Evolutionary conservation across 2,113 vertebrate genomes (phyloP).

Genomic region (Prolemur simus): DNA sequence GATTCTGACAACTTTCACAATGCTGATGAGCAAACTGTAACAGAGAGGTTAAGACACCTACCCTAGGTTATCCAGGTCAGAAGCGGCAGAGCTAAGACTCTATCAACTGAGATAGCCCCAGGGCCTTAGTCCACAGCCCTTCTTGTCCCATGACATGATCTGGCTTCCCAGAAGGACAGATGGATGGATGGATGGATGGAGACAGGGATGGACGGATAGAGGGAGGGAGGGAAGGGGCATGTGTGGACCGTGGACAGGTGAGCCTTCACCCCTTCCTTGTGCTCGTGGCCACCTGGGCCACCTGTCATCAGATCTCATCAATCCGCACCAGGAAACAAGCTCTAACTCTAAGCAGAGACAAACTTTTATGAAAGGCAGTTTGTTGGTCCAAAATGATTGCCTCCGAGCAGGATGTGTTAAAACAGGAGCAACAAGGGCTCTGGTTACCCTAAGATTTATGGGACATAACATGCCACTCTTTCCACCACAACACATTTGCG

Average conservation of each 20-base stretch:
- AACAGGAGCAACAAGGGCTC: background rate
- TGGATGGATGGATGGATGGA: no score
- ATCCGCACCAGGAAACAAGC: background rate
- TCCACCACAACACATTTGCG: conserved; percentile 15
- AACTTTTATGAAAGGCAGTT: conserved; percentile 16
- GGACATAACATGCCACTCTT: background rate
- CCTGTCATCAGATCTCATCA: background rate
- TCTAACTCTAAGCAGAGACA: background rate
- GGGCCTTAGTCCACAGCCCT: background rate
- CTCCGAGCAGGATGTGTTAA: conserved; percentile 38
- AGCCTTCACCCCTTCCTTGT: background rate
- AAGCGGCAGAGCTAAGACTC: background rate
- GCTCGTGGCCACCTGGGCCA: background rate
- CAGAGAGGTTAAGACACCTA: background rate
- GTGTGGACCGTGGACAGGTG: accelerated
- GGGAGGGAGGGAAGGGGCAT: background rate
- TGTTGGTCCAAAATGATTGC: conserved; percentile 44
- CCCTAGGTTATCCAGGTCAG: background rate
- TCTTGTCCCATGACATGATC: accelerated
- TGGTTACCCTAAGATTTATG: conserved; percentile 55
- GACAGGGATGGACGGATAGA: background rate
- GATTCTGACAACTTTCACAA: background rate
- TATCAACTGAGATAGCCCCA: accelerated
- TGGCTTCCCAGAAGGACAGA: background rate
- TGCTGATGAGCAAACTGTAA: background rate